A percentile compares a stretch with the other conserved stretches of the same genome.
Evolutionary conservation across 2,888 invertebrate species (phyloP).

Genomic region (Phortica magna): DNA sequence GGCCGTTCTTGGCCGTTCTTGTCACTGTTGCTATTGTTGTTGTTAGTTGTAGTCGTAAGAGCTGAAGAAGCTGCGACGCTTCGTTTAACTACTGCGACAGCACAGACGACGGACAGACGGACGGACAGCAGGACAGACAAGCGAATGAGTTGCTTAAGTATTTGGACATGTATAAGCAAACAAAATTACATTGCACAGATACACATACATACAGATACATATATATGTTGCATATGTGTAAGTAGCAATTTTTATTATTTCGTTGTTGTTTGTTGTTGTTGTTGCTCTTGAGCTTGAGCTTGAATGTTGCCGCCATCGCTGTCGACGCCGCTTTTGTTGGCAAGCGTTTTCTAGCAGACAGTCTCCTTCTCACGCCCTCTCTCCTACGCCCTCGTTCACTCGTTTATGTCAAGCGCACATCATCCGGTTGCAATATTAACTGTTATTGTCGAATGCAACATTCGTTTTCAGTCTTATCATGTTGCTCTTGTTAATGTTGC

Average conservation of each 20-base stretch:
- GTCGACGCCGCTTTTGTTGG: conserved; percentile 9
- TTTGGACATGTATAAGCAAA: background rate
- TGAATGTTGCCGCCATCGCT: conserved; percentile 36
- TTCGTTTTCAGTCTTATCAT: conserved; percentile 36
- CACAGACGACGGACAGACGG: background rate
- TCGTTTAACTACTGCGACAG: conserved; percentile 22
- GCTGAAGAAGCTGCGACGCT: background rate
- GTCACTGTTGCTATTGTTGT: conserved; percentile 28
- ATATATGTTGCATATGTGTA: no score
- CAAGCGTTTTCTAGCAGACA: conserved; percentile 44
- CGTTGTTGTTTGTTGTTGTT: conserved; percentile 29
- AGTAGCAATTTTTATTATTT: background rate
- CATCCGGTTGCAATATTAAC: conserved; percentile 52
- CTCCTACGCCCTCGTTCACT: conserved; percentile 52
- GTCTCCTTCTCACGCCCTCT: conserved; percentile 46
- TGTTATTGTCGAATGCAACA: conserved; percentile 29
- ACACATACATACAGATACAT: background rate
- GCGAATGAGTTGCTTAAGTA: background rate
- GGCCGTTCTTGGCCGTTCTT: background rate
- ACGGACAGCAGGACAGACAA: conserved; percentile 4
- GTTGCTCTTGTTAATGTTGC: conserved; percentile 14
- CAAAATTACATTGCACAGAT: no score
- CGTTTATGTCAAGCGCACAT: conserved; percentile 75
- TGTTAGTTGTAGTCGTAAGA: conserved; percentile 15
- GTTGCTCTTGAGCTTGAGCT: conserved; percentile 3